Conservation (phyloP, 2,797 vertebrate genomes). For the Pseudopleuronectes americanus region DNA sequence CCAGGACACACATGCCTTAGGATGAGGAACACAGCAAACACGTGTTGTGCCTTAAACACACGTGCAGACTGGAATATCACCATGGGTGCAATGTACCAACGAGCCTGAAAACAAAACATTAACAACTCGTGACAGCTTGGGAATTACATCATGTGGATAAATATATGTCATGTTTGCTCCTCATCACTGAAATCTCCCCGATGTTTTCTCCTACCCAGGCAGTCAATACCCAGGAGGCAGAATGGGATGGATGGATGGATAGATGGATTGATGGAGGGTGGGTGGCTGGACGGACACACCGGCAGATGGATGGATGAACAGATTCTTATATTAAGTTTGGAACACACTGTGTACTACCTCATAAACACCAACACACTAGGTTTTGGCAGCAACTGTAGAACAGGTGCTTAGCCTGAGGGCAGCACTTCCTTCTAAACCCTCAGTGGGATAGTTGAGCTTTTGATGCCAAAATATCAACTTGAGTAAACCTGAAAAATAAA, state of each 20-base stretch:
- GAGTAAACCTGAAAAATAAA: conserved; percentile 14
- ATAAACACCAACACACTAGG: conserved; percentile 7
- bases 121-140: conserved; percentile 57
- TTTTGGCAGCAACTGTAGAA: conserved; percentile 39
- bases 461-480: conserved; percentile 26
- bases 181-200: conserved; percentile 45
- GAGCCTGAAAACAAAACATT: conserved; percentile 68
- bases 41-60: conserved; percentile 36
- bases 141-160: conserved; percentile 62
- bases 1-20: conserved; percentile 31
- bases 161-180: conserved; percentile 53
- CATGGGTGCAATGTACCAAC: conserved; percentile 60
- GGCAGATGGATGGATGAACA: conserved; percentile 20
- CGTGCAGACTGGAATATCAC: conserved; percentile 45
- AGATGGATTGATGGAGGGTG: conserved; percentile 1
- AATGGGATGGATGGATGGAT: conserved; percentile 13
- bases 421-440: conserved; percentile 22
- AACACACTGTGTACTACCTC: conserved; percentile 8
- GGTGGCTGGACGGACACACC: no score
- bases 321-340: conserved; percentile 40
- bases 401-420: conserved; percentile 50
- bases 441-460: conserved; percentile 17
- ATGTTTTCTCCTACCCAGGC: conserved; percentile 30
- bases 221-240: conserved; percentile 32
- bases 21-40: conserved; percentile 32